A percentile compares a stretch with the other conserved stretches of the same genome.
Evolutionary conservation across 2,888 invertebrate genomes (phyloP).

Genomic region (Drosophila neonasuta): DNA sequence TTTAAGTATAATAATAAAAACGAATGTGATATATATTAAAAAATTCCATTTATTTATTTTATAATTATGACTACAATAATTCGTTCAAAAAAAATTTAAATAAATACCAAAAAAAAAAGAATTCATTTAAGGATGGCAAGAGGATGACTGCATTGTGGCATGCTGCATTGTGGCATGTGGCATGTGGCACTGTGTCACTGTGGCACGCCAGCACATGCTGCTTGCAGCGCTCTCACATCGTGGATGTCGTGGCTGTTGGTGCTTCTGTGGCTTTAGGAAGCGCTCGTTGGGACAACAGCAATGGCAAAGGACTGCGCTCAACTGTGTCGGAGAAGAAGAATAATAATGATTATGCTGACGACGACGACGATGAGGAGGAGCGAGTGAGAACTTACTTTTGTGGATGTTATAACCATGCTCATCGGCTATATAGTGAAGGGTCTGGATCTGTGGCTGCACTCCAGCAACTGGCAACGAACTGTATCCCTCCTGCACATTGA

Average conservation of each 20-base stretch:
- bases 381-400: conserved; percentile 52
- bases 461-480: conserved; percentile 70
- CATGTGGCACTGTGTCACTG: conserved; percentile 27
- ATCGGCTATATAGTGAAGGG: conserved; percentile 74
- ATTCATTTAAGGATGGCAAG: neutral
- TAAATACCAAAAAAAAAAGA: conserved; percentile 16
- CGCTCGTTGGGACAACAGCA: conserved; percentile 39
- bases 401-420: conserved; percentile 70
- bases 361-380: conserved; percentile 18
- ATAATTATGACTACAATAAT: conserved; percentile 13
- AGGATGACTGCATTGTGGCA: no score
- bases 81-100: conserved; percentile 9
- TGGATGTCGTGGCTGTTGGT: conserved; percentile 25
- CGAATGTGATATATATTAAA: neutral
- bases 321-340: conserved; percentile 40
- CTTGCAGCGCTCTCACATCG: conserved; percentile 19
- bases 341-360: conserved; percentile 6
- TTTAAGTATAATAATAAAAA: neutral
- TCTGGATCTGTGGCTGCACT: conserved; percentile 50
- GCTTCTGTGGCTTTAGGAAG: conserved; percentile 40
- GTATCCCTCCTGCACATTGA: conserved; percentile 76
- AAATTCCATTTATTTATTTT: conserved; percentile 20
- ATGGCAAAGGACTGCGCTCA: conserved; percentile 53
- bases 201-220: conserved; percentile 18
- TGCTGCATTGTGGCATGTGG: no score